Conservation (phyloP, 2,888 invertebrate species). For the Drosophila rubida region DNA sequence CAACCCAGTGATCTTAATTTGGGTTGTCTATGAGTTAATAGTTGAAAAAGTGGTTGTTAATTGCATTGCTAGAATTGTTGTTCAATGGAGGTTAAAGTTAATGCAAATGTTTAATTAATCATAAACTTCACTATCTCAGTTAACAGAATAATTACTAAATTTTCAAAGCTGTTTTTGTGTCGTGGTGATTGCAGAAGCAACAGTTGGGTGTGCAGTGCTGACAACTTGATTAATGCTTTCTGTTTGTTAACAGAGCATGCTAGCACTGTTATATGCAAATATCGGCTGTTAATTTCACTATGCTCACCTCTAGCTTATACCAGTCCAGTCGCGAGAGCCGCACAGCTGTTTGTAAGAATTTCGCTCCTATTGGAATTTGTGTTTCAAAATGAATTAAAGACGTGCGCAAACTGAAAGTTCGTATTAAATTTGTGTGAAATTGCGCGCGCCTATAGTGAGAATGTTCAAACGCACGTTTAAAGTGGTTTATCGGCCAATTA, state of each 20-base stretch:
- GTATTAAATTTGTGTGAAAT: background rate
- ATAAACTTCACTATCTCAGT: no score
- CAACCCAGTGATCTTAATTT: no score
- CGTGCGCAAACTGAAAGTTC: background rate
- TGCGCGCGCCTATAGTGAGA: constrained; percentile 16
- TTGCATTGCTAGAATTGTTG: no score
- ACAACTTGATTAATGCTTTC: constrained; percentile 4
- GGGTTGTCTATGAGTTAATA: no score
- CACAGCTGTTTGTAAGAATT: constrained; percentile 41
- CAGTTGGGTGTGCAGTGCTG: constrained; percentile 29
- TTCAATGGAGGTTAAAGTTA: no score
- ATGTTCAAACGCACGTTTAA: constrained; percentile 85
- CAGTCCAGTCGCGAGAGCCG: constrained; percentile 29
- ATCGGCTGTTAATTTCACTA: background rate
- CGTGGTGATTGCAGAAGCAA: constrained; percentile 11
- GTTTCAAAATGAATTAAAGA: constrained; percentile 54
- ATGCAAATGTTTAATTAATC: no score
- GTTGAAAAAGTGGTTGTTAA: no score
- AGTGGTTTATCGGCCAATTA: constrained; percentile 83
- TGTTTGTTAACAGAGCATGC: background rate
- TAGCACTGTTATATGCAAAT: background rate
- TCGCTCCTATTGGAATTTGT: constrained; percentile 24
- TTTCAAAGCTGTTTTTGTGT: no score
- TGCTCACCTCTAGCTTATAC: constrained; percentile 12
- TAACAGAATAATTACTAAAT: background rate